Base-by-base conservation (phyloP, 2,113 vertebrate genomes). In the Corythoichthys intestinalis region DNA sequence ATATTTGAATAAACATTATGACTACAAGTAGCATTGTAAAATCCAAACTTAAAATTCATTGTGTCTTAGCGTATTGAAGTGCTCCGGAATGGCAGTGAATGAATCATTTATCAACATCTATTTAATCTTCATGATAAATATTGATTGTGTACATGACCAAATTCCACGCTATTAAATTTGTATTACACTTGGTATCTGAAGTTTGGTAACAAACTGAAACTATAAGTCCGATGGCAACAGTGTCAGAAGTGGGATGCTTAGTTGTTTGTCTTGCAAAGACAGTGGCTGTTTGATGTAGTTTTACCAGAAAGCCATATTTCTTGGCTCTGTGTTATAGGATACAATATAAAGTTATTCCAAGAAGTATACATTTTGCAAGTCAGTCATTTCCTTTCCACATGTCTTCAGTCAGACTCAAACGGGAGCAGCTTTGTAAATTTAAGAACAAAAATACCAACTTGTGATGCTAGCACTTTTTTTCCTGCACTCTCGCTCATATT, bases 351-450 rank as follows among this genome's bases (percentile, higher is more conserved):
- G 41, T 47, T 63, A 63, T 63, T 63, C 44, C 13, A 5, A 47
- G 61, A 47, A 63, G n/a, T 63, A 47, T 47, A 15, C 44, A 47
- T 47, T 63, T 47, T 20, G 39, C 8, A 44, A 63, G 60, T 63
- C 60, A 13, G 41, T 46, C 41, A 12, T 63, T 63, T 63, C 61
- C 61, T 63, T 41, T 11, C 44, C 41, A 47, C 61, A 28, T 47
- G 61, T 63, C 61, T 63, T 63, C 44, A 34, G 61, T 48, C 61
- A 47, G 12, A 20, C 44, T 63, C 61, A 46, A 63, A 63, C 61
- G 20, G 61, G 41, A 63, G 61, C 61, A 34, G 61, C 20, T 63
- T 47, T 12, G 20, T 34, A 63, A 63, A 63, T 63, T 46, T 14
- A 47, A 63, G 61, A 63, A 20, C 44, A 47, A 41, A 34, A 63